Conservation (phyloP, 2,888 invertebrate species). For the Cryptocephalus primarius region DNA sequence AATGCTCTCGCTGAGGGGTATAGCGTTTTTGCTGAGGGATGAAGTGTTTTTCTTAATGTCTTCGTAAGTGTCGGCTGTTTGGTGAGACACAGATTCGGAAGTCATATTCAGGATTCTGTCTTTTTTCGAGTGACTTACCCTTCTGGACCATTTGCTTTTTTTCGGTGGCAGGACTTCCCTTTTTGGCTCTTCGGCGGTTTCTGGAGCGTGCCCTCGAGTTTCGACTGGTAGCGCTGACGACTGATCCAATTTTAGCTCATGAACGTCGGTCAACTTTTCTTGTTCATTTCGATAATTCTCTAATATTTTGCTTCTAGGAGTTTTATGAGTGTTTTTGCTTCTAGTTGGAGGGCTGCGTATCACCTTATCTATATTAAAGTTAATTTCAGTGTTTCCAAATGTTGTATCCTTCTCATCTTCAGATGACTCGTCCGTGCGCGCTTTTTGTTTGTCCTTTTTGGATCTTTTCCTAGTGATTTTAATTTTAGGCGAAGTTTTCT, state of each 20-base stretch:
- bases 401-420: no score
- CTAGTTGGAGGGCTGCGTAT: background rate
- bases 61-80: no score
- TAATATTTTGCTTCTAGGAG: constrained; percentile 5
- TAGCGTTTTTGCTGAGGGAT: no score
- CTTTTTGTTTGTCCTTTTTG: background rate
- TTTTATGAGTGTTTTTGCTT: constrained; percentile 2
- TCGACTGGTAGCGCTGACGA: no score
- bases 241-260: background rate
- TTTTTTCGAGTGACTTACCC: constrained; percentile 13
- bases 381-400: no score
- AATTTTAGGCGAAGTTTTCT: constrained; percentile 9
- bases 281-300: constrained; percentile 4
- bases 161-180: constrained; percentile 9
- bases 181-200: background rate
- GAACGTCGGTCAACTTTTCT: background rate
- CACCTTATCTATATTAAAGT: no score
- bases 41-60: no score
- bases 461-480: background rate
- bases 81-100: no score
- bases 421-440: background rate
- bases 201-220: no score
- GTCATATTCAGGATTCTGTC: constrained; percentile 1
- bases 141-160: constrained; percentile 13
- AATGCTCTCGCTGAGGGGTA: no score